Evolutionary conservation across 2,797 vertebrate genomes (phyloP), one percentile per base, ranked within the genome.

Genomic region (Hoplostethus atlanticus): DNA sequence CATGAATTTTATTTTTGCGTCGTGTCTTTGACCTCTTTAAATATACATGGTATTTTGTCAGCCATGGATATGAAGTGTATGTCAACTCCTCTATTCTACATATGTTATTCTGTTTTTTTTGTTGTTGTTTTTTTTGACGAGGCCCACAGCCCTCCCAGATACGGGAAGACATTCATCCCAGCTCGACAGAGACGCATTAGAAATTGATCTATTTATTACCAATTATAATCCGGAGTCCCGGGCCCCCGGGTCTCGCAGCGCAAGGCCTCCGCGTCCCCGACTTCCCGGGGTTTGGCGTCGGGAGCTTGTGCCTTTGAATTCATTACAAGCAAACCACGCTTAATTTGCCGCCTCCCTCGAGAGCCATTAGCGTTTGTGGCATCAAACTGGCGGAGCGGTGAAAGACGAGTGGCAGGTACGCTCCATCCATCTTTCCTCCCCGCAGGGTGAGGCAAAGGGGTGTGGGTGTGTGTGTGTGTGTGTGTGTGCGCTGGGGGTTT

Each of bases 281-380:
- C 21, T 21, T 21, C 21, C 21, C 21, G 21, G 21, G 21, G 21
- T 21, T 21, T 21, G 21, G 21, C 21, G 21, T 21, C 21, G 21
- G 69, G 74, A 88, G 84, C 68, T 77, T 89, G 88, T 89, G 94
- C 94, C 93, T 95, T 95, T 95, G 94, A 96, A 97, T 97, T 96
- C 94, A 96, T 97, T 96, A 96, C 90, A 92, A 96, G 91, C 93
- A 94, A 95, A 93, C 92, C 93, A 89, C 88, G 94, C 96, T 96
- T 97, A 96, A 97, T 97, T 97, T 95, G 87, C 91, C 88, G 83
- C 91, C 93, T 96, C 96, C 95, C 95, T 81, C 71, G 95, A 96
- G 96, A 95, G 91, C 93, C 95, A 96, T 97, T 97, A 96, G 95
- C 92, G 91, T 95, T 94, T 93, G 91, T 94, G 91, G 94, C 93